phyloP scores from a whole-genome alignment of 2,113 vertebrate species.

The Silurus glanis region DNA sequence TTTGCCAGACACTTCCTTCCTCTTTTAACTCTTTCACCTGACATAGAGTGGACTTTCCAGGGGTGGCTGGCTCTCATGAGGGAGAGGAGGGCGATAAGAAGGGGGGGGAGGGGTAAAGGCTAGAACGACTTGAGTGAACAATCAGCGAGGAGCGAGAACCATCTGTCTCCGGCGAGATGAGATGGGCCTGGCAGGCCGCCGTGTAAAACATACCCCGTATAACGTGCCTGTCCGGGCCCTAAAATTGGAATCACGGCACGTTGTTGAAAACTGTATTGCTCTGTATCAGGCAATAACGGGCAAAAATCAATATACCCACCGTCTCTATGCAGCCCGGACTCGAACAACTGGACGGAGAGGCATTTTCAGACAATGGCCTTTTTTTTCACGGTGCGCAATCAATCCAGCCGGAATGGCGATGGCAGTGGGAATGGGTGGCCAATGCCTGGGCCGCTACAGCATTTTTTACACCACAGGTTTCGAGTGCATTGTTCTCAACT shows the following conservation, averaged over 20 bases:
- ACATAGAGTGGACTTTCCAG: constrained; percentile 44
- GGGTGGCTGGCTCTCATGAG: not conserved
- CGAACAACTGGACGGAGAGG: constrained; percentile 43
- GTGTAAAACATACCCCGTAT: constrained; percentile 61
- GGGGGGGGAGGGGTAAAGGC: not conserved
- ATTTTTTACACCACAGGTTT: constrained; percentile 28
- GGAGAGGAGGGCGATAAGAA: not conserved
- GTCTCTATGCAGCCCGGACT: constrained; percentile 47
- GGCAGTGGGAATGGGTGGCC: constrained; percentile 35
- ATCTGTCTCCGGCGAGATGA: constrained; percentile 61
- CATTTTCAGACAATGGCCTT: constrained; percentile 57
- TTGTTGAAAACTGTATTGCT: constrained; percentile 62
- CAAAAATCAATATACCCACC: constrained; percentile 62
- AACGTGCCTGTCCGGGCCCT: constrained; percentile 57
- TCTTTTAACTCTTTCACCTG: constrained; percentile 53
- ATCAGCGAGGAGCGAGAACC: constrained; percentile 57
- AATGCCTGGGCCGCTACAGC: not conserved
- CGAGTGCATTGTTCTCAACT: not conserved
- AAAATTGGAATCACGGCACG: constrained; percentile 62
- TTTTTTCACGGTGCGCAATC: constrained; percentile 50
- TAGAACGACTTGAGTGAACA: constrained; percentile 58
- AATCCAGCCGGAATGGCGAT: constrained; percentile 36
- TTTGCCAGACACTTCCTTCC: constrained; percentile 56
- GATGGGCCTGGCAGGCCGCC: constrained; percentile 50
- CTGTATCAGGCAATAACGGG: constrained; percentile 52